Evolutionary conservation across 2,113 vertebrate genomes (phyloP).

Genomic region (Dromiciops gliroides): DNA sequence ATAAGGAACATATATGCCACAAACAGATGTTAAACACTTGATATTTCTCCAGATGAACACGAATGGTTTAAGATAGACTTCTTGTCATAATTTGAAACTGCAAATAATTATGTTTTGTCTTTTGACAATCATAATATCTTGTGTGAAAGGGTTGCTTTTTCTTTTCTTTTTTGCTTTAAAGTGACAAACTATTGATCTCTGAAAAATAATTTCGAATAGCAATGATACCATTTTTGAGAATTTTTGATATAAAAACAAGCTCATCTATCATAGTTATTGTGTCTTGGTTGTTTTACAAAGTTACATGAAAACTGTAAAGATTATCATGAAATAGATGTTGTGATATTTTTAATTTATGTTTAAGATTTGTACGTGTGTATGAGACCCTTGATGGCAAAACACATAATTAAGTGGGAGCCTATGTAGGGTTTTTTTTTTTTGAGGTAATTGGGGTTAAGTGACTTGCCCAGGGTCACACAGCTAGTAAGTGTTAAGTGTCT

Average conservation of each 20-base stretch:
- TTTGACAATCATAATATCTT: not conserved
- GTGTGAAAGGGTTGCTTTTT: too few relatives aligned
- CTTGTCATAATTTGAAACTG: not conserved
- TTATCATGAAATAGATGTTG: not conserved
- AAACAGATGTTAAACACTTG: not conserved
- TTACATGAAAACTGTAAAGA: too few relatives aligned
- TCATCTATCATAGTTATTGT: not conserved
- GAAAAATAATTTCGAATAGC: not conserved
- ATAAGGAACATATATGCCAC: not conserved
- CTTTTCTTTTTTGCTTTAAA: not conserved
- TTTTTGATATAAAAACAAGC: not conserved
- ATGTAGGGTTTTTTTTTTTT: not conserved
- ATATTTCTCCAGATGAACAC: not conserved
- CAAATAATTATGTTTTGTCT: not conserved
- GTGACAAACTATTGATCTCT: not conserved
- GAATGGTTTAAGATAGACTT: not conserved
- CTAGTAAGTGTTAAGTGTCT: too few relatives aligned
- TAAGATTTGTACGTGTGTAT: not conserved
- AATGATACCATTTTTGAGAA: not conserved
- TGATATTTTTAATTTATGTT: not conserved
- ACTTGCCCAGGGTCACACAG: too few relatives aligned
- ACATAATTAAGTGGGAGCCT: not conserved
- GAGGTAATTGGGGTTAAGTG: too few relatives aligned
- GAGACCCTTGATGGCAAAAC: not conserved
- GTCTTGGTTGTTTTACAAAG: not conserved